These are phyloP conservation scores for Cryptoleucopteryx plumbea DNA, from an alignment of 2,113 vertebrate species.

Conservation along the genomic window DNA sequence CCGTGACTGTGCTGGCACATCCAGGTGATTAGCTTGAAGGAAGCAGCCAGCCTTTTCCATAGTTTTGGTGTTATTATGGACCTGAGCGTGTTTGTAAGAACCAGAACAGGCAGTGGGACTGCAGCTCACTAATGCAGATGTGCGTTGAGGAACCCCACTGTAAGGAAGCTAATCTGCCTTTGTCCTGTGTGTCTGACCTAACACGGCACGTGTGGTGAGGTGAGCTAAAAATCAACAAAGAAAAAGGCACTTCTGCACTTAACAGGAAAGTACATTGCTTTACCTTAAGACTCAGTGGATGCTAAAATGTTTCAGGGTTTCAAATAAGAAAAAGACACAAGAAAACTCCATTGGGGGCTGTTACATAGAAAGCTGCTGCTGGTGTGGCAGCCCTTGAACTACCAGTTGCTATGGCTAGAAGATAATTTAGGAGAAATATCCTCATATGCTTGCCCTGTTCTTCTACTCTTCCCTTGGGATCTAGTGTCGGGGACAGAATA, in stretches of 20 bases:
- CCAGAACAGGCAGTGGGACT: background rate
- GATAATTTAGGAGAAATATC: background rate
- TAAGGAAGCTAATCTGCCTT: background rate
- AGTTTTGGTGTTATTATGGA: background rate
- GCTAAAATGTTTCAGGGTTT: background rate
- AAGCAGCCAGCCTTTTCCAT: background rate
- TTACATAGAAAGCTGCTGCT: background rate
- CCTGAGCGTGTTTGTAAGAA: background rate
- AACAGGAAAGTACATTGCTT: background rate
- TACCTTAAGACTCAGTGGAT: background rate
- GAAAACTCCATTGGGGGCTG: background rate
- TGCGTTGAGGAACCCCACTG: background rate
- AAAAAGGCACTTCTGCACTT: background rate
- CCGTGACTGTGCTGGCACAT: background rate
- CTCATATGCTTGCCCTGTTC: background rate
- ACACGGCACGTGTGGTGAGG: background rate
- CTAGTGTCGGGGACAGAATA: background rate
- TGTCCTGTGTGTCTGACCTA: background rate
- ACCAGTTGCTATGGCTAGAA: background rate
- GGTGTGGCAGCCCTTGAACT: background rate
- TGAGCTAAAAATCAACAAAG: background rate
- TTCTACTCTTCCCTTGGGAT: background rate
- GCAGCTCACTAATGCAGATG: no score
- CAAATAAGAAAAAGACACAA: background rate
- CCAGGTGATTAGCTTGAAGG: background rate